Evolutionary conservation across 2,797 vertebrate genomes (phyloP), one percentile per base, ranked within the genome.

Genomic region (Echeneis naucrates): DNA sequence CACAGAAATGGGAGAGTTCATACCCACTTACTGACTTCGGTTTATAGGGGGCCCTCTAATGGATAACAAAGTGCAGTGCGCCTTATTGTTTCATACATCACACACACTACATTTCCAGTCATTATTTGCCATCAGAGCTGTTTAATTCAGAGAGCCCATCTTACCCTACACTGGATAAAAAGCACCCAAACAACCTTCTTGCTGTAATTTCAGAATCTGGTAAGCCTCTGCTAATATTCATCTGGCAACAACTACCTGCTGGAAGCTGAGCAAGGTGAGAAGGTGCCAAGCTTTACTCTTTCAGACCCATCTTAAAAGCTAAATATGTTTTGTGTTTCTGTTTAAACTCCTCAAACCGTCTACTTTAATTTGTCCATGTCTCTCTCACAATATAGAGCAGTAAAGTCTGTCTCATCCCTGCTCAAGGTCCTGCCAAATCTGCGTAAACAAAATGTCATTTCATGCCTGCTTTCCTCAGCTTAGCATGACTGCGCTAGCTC

Each of bases 401-500:
- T 27, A 10, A 37, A 6, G 30, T 19, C 42, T 51, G 11, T 72
- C 19, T 44, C 52, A 13, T 53, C 12, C 3, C 21, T 32, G 1
- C 52, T 26, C 24, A 13, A 4, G 38, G 60, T 60, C 38, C 8
- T 26, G 0, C 14, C 44, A 33, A 27, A 57, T 55, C 19, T 60
- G n/a, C 52, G 54, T 75, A 32, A 62, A 81, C 50, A 75, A 59
- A 83, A 63, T 74, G 69, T 61, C 45, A 35, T 33, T 55, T 68
- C 76, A 68, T 78, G 80, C 72, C 80, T 78, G 60, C 75, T 73
- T 74, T 79, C 56, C 75, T 83, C 57, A 54, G 61, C 78, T 77
- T 71, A 89, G 78, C 69, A 55, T 35, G 86, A 68, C 75, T 74
- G 73, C 86, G 88, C 80, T 84, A 74, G 86, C 80, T 84, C 71